Conservation (phyloP, 2,113 vertebrate genomes). For the Lycaon pictus region DNA sequence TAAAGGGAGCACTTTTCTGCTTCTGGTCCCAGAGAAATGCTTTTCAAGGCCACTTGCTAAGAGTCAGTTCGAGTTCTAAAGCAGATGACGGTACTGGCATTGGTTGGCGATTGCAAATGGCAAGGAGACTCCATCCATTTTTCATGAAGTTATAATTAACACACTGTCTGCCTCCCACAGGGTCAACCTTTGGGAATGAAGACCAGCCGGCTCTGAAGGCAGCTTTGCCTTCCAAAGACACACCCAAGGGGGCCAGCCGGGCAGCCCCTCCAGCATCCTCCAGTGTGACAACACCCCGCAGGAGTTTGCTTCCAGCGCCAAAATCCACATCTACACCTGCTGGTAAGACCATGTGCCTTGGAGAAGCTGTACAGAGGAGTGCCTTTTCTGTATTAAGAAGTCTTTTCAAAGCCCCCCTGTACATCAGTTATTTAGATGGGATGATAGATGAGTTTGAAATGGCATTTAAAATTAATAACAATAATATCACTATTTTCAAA, state of each 20-base stretch:
- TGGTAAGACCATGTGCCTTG: slow-evolving; percentile 82
- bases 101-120: slow-evolving; percentile 21
- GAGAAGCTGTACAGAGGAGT: not conserved
- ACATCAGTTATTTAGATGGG: not conserved
- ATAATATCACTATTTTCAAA: not conserved
- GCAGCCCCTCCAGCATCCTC: slow-evolving; percentile 81
- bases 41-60: not conserved
- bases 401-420: not conserved
- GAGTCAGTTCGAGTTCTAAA: not conserved
- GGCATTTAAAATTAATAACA: not conserved
- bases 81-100: not conserved
- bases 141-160: slow-evolving; percentile 84
- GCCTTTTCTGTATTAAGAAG: not conserved
- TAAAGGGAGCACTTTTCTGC: not conserved
- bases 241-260: slow-evolving; percentile 84
- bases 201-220: slow-evolving; percentile 87
- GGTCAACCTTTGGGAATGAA: slow-evolving; percentile 90
- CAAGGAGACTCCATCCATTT: slow-evolving; percentile 71
- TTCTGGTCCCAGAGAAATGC: not conserved
- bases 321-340: slow-evolving; percentile 83
- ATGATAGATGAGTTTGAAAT: not conserved
- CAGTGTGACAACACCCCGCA: slow-evolving; percentile 87
- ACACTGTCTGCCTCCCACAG: slow-evolving; percentile 84
- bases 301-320: slow-evolving; percentile 90
- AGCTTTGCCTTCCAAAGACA: slow-evolving; percentile 85